A percentile compares a stretch with the other conserved stretches of the same genome.
These are phyloP conservation scores for Anthopleura xanthogrammica DNA, from an alignment of 92 coral and sea anemone species.

Conservation along the genomic window DNA sequence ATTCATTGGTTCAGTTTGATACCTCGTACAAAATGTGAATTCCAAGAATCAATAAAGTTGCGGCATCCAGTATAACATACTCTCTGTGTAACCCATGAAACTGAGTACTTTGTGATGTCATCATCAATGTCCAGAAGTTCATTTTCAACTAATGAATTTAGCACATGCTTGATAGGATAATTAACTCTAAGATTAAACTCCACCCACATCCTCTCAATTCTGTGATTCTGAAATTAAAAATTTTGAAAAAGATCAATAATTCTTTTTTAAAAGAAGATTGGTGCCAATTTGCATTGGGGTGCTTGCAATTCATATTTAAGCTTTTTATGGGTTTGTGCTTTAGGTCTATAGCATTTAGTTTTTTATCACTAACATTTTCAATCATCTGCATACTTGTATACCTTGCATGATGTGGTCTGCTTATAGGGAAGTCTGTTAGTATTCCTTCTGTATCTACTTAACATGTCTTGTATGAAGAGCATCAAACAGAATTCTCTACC, in stretches of 20 bases:
- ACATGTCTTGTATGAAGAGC: slow-evolving; percentile 13
- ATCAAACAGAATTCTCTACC: slow-evolving; percentile 12
- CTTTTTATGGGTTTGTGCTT: neutral
- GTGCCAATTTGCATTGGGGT: neutral
- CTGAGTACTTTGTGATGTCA: no score
- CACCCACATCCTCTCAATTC: slow-evolving; percentile 33
- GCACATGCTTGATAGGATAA: slow-evolving; percentile 20
- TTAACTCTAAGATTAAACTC: slow-evolving; percentile 31
- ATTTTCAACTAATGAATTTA: slow-evolving; percentile 20
- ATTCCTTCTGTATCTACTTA: slow-evolving; percentile 25
- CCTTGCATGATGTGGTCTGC: slow-evolving; percentile 37
- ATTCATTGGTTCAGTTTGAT: neutral
- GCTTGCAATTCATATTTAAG: no score
- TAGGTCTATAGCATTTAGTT: neutral
- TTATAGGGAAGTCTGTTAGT: slow-evolving; percentile 25
- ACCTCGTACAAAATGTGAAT: slow-evolving; percentile 32
- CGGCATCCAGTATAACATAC: slow-evolving; percentile 11
- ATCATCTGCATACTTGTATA: neutral
- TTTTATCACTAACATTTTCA: neutral
- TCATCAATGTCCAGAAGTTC: slow-evolving; percentile 32
- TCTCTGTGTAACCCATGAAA: no score
- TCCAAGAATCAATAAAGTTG: slow-evolving; percentile 35
- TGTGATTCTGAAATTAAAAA: slow-evolving; percentile 28
- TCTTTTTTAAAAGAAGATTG: neutral
- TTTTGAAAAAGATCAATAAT: neutral